Conservation (phyloP, 2,797 vertebrate genomes). For the Cebuella pygmaea region DNA sequence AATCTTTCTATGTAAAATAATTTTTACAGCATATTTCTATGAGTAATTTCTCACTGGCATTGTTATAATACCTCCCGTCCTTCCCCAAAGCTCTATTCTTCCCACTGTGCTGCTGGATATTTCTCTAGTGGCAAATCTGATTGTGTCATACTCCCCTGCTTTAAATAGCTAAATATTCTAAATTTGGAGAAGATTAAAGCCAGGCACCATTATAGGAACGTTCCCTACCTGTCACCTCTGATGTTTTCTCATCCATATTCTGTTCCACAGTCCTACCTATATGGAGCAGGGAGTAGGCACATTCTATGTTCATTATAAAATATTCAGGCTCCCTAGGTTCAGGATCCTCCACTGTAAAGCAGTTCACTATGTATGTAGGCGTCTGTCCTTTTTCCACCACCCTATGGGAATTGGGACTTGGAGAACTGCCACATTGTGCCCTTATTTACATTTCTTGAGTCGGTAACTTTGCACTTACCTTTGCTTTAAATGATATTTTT, state of each 20-base stretch:
- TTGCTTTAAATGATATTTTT: not conserved
- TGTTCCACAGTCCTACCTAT: not conserved
- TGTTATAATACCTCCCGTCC: not conserved
- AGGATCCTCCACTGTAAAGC: too few species aligned
- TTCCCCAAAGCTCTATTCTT: not conserved
- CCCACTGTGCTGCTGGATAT: not conserved
- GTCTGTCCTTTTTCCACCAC: not conserved
- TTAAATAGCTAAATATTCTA: conserved; percentile 8
- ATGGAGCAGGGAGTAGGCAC: not conserved
- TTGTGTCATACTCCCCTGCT: not conserved
- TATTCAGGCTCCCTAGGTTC: not conserved
- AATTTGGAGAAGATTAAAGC: not conserved
- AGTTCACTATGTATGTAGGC: not conserved
- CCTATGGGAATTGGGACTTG: not conserved
- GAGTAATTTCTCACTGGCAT: not conserved
- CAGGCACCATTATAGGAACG: not conserved
- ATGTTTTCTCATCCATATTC: not conserved
- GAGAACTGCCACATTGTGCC: not conserved
- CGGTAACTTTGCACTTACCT: not conserved
- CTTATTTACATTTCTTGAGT: not conserved
- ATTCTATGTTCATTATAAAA: not conserved
- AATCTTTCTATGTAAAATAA: conserved; percentile 21
- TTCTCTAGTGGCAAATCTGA: not conserved
- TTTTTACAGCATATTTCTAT: conserved; percentile 25
- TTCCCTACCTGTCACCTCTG: not conserved